Conservation (phyloP, 2,888 invertebrate species). For the Protodeltote pygarga region DNA sequence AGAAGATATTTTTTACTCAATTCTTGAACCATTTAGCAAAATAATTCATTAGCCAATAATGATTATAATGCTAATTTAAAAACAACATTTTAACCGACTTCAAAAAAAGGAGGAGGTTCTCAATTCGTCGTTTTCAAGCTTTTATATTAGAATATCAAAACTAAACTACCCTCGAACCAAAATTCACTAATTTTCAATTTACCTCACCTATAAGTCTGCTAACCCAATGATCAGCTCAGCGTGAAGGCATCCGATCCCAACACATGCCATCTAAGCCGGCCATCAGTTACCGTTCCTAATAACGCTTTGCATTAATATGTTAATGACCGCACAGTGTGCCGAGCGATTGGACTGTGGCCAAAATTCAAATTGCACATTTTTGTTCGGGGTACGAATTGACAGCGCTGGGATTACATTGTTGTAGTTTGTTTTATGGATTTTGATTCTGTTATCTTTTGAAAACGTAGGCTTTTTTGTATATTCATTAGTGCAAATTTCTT, state of each 20-base stretch:
- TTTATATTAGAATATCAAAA: too few species aligned
- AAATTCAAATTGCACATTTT: constrained; percentile 56
- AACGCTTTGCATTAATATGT: constrained; percentile 61
- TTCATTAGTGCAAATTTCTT: not conserved
- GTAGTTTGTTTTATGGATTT: not conserved
- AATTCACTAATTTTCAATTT: too few species aligned
- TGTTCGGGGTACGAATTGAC: constrained; percentile 30
- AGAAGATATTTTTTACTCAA: too few species aligned
- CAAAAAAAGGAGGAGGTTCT: too few species aligned
- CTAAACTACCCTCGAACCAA: too few species aligned
- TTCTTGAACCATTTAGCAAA: too few species aligned
- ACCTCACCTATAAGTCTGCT: constrained; percentile 4
- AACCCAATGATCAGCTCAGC: constrained; percentile 1
- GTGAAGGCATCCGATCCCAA: constrained; percentile 19
- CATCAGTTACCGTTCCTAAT: constrained; percentile 54
- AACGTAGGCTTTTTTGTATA: not conserved
- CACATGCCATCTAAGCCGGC: constrained; percentile 31
- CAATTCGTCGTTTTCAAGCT: too few species aligned
- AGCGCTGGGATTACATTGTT: constrained; percentile 12
- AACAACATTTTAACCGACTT: too few species aligned
- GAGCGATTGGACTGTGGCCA: constrained; percentile 55
- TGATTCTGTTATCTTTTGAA: not conserved
- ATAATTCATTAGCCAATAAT: too few species aligned
- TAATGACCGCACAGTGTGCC: constrained; percentile 55
- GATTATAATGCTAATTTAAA: too few species aligned